Conservation (phyloP, 2,113 vertebrate species). For the Oceanites oceanicus region DNA sequence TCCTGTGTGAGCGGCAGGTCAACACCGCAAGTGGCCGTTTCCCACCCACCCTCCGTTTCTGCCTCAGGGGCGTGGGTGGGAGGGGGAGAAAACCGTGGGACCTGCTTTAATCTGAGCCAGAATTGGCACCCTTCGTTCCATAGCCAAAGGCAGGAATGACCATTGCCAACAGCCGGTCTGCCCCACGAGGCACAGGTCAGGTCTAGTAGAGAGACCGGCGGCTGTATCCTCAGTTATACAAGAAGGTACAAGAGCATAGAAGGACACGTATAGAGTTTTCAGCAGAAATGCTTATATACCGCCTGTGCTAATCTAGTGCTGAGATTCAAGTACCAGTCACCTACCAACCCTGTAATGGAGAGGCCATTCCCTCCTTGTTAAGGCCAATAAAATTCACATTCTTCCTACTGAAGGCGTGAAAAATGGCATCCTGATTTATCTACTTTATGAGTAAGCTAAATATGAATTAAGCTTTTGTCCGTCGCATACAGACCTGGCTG, state of each 20-base stretch:
- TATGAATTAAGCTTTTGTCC: not conserved
- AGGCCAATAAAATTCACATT: not conserved
- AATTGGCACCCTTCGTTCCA: fast-evolving
- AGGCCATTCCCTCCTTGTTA: not conserved
- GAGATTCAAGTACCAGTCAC: not conserved
- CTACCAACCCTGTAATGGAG: not conserved
- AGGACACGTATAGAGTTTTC: fast-evolving
- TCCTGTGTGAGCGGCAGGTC: not conserved
- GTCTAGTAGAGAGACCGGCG: fast-evolving
- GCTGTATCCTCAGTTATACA: not conserved
- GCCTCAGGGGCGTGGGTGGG: fast-evolving
- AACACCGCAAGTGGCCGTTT: fast-evolving
- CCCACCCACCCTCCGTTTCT: not conserved
- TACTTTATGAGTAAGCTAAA: not conserved
- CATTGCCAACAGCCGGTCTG: not conserved
- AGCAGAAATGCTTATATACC: fast-evolving
- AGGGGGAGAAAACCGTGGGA: not conserved
- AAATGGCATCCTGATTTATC: not conserved
- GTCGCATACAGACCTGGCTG: not conserved
- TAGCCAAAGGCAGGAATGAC: not conserved
- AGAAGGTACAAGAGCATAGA: not conserved
- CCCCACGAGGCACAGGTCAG: fast-evolving
- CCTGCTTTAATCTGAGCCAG: not conserved
- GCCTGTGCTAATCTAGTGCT: not conserved
- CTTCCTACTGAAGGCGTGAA: not conserved